Base-by-base conservation (phyloP, 2,888 invertebrate genomes). In the Fissipunctia ypsillon region DNA sequence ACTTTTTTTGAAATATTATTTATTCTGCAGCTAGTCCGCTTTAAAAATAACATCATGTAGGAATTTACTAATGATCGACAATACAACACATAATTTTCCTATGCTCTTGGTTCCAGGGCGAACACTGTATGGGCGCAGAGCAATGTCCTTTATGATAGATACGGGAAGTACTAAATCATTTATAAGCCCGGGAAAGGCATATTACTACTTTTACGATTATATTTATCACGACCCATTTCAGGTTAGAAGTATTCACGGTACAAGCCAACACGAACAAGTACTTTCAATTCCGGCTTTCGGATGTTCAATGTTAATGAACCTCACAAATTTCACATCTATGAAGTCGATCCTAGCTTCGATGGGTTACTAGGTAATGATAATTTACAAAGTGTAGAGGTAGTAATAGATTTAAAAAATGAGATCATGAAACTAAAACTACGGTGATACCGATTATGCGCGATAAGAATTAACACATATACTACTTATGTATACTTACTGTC, bases 381-480 rank as follows among this genome's bases (percentile, higher is more conserved):
- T 43, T 43, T 43, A 43, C 14, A 43, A 10, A 43, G 43, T 3
- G 43, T 43, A 16, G 43, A 43, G 16, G 43, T 14, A 43, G 43
- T 43, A 43, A 43, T 43, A 43, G 16, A 43, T 43, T 43, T 43
- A n/a, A 25, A 38, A 35, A 59, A 59, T 14, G 59, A 38, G 59
- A 7, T 59, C 38, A 2, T 59, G n/a, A 60, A 25, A 60, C 60
- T 6, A 60, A 60, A 60, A 59, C n/a, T 38, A 59, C 59, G 14
- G 14, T n/a, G 35, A 59, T 59, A 59, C 59, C 35, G 12, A 57
- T 57, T 35, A 57, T 35, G 57, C 57, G 57, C 35, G 35, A 57
- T 57, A 57, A 22, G 19, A 60, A 41, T 60, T 41, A 60, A 41
- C 38, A 38, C 41, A 60, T 41, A 38, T 38, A n/a, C n/a, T n/a